These are phyloP conservation scores for Alectoris magna DNA, from an alignment of 2,797 vertebrate species.

Conservation along the genomic window DNA sequence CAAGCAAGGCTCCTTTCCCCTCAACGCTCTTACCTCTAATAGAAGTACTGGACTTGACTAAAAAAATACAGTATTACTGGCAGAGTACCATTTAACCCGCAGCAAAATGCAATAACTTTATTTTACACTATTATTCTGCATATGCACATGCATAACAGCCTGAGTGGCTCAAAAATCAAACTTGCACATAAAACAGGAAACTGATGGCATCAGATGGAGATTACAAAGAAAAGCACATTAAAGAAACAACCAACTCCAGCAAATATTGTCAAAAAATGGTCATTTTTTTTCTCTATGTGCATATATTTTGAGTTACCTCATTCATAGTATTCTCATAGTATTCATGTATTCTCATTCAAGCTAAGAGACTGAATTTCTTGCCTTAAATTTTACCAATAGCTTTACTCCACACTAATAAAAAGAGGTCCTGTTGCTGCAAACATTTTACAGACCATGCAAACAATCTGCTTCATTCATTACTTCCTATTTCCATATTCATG, in stretches of 20 bases:
- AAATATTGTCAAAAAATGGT: neutral
- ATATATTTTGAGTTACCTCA: neutral
- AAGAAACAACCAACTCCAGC: conserved; percentile 5
- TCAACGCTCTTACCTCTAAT: neutral
- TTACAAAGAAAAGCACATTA: neutral
- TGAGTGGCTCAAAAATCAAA: conserved; percentile 35
- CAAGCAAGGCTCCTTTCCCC: neutral
- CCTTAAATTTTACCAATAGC: neutral
- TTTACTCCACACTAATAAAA: neutral
- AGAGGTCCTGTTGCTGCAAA: neutral
- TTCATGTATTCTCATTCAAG: neutral
- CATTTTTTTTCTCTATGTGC: neutral
- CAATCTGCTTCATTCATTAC: neutral
- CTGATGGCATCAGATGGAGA: conserved; percentile 24
- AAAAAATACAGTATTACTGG: neutral
- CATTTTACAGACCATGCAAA: neutral
- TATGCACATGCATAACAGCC: neutral
- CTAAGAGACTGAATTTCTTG: neutral
- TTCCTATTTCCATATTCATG: neutral
- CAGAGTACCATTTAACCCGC: neutral
- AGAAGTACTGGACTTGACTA: neutral
- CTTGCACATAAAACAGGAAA: neutral
- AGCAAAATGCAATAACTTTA: neutral
- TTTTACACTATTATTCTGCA: conserved; percentile 1
- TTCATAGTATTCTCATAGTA: neutral